phyloP scores from a whole-genome alignment of 2,888 invertebrate species.

The Drosophila niveifrons region DNA sequence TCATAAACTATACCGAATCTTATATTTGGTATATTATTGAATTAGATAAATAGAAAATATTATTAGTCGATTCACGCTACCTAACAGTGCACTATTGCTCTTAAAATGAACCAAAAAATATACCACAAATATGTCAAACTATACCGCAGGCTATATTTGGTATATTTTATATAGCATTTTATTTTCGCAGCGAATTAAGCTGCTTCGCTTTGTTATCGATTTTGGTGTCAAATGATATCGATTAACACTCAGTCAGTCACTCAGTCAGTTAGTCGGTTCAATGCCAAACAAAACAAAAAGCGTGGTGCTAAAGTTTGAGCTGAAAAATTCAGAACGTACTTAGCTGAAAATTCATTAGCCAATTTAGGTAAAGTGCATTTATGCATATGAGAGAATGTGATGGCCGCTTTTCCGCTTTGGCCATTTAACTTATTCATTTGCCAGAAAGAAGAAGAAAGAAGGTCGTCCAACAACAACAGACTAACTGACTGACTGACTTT shows the following conservation, averaged over 20 bases:
- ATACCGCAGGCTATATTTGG: too few species aligned
- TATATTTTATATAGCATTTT: background rate
- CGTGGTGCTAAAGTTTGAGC: background rate
- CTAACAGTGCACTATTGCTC: too few species aligned
- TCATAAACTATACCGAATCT: too few species aligned
- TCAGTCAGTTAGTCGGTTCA: background rate
- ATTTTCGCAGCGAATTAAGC: too few species aligned
- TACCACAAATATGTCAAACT: too few species aligned
- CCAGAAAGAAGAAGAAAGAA: slow-evolving; percentile 44
- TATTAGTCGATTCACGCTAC: too few species aligned
- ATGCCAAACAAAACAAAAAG: slow-evolving; percentile 12
- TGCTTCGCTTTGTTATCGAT: too few species aligned
- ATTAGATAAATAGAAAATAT: too few species aligned
- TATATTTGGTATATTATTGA: too few species aligned
- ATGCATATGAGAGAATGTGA: slow-evolving; percentile 43
- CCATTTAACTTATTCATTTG: slow-evolving; percentile 52
- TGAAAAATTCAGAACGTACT: background rate
- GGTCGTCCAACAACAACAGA: slow-evolving; percentile 9
- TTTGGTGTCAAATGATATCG: too few species aligned
- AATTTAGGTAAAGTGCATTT: slow-evolving; percentile 41
- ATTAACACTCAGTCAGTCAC: too few species aligned
- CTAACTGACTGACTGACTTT: slow-evolving; percentile 19
- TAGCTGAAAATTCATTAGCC: slow-evolving; percentile 12
- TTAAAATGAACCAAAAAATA: too few species aligned
- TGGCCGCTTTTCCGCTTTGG: slow-evolving; percentile 37